A percentile compares a stretch with the other conserved stretches of the same genome.
Evolutionary conservation across 2,888 invertebrate genomes (phyloP).

Genomic region (Agrochola lota): DNA sequence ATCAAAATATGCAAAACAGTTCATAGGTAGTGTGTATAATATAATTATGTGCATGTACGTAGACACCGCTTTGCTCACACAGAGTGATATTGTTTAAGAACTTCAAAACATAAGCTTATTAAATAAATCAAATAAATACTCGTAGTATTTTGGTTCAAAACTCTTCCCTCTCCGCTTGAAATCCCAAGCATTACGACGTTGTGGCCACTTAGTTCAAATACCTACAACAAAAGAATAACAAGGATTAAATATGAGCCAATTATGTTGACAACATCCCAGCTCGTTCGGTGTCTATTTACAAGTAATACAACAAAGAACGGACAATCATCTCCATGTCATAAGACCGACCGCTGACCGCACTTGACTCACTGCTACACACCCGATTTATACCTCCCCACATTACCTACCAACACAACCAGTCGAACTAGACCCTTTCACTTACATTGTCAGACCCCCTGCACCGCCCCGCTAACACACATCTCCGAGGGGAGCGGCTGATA

Average conservation of each 20-base stretch:
- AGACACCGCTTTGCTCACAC: neutral
- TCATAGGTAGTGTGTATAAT: neutral
- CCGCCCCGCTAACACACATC: neutral
- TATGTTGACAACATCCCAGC: slow-evolving; percentile 39
- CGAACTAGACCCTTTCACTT: slow-evolving; percentile 30
- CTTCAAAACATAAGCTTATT: neutral
- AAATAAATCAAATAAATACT: neutral
- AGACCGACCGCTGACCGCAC: slow-evolving; percentile 68
- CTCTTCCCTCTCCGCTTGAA: neutral
- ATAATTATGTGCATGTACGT: neutral
- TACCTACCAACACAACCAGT: slow-evolving; percentile 38
- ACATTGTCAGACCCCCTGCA: slow-evolving; percentile 38
- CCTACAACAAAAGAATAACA: slow-evolving; percentile 39
- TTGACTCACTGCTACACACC: slow-evolving; percentile 65
- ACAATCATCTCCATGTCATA: slow-evolving; percentile 68
- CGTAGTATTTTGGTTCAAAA: neutral
- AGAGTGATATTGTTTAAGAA: neutral
- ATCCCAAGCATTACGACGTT: neutral
- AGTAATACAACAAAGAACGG: slow-evolving; percentile 66
- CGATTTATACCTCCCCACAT: slow-evolving; percentile 64
- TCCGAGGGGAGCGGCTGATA: slow-evolving; percentile 26
- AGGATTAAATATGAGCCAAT: slow-evolving; percentile 57
- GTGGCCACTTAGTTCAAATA: slow-evolving; percentile 21
- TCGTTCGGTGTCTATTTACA: slow-evolving; percentile 59
- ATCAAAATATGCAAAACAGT: neutral